Conservation (phyloP, 2,113 vertebrate species). For the Dicerorhinus sumatrensis region DNA sequence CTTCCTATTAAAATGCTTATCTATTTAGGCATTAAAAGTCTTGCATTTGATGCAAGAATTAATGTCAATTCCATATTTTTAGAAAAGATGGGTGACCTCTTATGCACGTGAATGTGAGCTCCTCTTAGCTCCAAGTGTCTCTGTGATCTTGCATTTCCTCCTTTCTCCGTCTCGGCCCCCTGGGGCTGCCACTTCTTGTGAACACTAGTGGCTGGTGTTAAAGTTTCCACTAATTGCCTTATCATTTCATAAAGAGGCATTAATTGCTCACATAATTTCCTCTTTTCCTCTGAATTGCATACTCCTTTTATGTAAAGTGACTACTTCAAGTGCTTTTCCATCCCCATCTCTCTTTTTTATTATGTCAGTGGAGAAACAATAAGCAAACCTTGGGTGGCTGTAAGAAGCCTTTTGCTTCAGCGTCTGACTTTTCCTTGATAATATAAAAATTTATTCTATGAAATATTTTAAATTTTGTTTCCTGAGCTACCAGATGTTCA, state of each 20-base stretch:
- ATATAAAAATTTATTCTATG: not conserved
- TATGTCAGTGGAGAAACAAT: not conserved
- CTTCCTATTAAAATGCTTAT: not conserved
- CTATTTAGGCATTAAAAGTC: not conserved
- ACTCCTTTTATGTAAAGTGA: constrained; percentile 57
- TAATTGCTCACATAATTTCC: constrained; percentile 65
- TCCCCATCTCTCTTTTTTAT: accelerated
- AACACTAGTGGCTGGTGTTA: not conserved
- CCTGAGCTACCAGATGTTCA: not conserved
- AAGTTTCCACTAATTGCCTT: constrained; percentile 56
- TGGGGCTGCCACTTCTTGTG: not conserved
- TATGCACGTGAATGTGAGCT: too few species aligned
- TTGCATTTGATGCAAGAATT: not conserved
- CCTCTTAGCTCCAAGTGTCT: not conserved
- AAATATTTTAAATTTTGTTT: constrained; percentile 16
- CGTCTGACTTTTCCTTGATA: not conserved
- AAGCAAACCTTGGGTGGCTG: not conserved
- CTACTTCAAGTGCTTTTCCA: constrained; percentile 9
- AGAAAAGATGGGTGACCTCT: not conserved
- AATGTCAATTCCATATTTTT: not conserved
- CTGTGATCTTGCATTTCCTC: not conserved
- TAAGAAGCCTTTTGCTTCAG: not conserved
- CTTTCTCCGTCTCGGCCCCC: not conserved
- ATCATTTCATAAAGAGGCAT: constrained; percentile 67
- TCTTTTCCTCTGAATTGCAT: constrained; percentile 52